Percentiles rank a stretch among this genome's conserved stretches.
Conservation (phyloP, 53 echinoderm and acorn worm species). For the Temnopleurus reevesii region DNA sequence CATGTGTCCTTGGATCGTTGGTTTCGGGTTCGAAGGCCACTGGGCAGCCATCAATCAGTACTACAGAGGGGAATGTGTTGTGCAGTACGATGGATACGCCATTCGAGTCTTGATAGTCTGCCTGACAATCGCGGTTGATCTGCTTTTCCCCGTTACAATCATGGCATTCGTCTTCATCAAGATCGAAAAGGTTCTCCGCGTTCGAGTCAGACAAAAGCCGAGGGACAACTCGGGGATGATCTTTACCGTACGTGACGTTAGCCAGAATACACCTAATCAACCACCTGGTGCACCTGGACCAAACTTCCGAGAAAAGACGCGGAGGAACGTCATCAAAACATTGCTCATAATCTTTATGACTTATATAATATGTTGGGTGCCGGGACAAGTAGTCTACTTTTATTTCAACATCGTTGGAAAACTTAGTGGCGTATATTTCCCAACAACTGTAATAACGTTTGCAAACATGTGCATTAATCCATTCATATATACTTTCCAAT, state of each 20-base stretch:
- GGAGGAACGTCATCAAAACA: constrained; percentile 9
- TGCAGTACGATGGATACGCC: not conserved
- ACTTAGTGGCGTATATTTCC: not conserved
- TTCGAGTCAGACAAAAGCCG: too few relatives aligned
- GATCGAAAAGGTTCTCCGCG: too few relatives aligned
- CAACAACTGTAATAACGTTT: too few relatives aligned
- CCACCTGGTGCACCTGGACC: too few relatives aligned
- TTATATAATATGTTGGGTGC: constrained; percentile 1
- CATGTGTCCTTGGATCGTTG: not conserved
- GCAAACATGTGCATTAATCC: too few relatives aligned
- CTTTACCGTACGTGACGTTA: too few relatives aligned
- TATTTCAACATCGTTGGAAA: not conserved
- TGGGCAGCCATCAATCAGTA: not conserved
- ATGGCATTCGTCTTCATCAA: not conserved
- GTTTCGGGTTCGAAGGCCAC: not conserved
- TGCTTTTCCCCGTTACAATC: not conserved
- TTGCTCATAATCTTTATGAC: not conserved
- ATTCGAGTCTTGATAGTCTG: not conserved
- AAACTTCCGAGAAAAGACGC: too few relatives aligned
- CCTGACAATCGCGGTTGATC: not conserved
- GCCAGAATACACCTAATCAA: too few relatives aligned
- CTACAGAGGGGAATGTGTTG: not conserved
- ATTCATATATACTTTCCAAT: too few relatives aligned
- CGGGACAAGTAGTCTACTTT: not conserved
- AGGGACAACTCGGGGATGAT: too few relatives aligned